Conservation (phyloP, 2,888 invertebrate genomes). For the Drosophila subquinaria region DNA sequence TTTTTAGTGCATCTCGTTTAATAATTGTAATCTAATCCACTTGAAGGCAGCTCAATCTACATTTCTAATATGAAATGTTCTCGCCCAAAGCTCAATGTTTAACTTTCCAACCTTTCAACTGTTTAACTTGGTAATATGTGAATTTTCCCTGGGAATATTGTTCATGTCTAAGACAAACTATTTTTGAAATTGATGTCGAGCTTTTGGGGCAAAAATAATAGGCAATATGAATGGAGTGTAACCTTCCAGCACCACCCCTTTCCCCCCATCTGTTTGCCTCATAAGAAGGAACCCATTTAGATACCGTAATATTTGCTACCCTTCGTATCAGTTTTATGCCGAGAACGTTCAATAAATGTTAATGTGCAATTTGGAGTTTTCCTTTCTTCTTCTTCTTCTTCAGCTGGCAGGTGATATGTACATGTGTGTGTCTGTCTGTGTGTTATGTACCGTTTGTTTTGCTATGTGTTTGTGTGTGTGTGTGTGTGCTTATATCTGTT, state of each 20-base stretch:
- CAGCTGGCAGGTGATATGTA: slow-evolving; percentile 44
- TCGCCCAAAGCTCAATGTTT: slow-evolving; percentile 1
- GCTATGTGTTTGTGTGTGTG: slow-evolving; percentile 17
- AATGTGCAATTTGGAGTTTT: slow-evolving; percentile 56
- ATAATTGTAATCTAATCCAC: slow-evolving; percentile 1
- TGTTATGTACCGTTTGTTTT: slow-evolving; percentile 36
- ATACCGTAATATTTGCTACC: slow-evolving; percentile 36
- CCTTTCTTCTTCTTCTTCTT: slow-evolving; percentile 8
- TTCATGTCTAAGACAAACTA: slow-evolving; percentile 13
- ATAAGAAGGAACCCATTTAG: slow-evolving; percentile 11
- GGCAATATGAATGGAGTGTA: slow-evolving; percentile 12
- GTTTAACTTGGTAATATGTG: not conserved
- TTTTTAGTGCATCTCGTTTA: not conserved
- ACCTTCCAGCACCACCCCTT: not conserved
- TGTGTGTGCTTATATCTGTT: slow-evolving; percentile 45
- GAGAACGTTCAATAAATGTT: slow-evolving; percentile 55
- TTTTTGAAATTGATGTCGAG: slow-evolving; percentile 11
- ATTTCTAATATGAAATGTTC: slow-evolving; percentile 5
- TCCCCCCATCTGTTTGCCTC: not conserved
- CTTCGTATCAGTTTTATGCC: slow-evolving; percentile 28
- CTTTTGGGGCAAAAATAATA: slow-evolving; percentile 13
- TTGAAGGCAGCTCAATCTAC: not conserved
- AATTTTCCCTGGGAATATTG: not conserved
- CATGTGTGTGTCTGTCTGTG: slow-evolving; percentile 6
- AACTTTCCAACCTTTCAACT: slow-evolving; percentile 1